phyloP scores from a whole-genome alignment of 1,140 invertebrate species.

The Leptinotarsa texana region DNA sequence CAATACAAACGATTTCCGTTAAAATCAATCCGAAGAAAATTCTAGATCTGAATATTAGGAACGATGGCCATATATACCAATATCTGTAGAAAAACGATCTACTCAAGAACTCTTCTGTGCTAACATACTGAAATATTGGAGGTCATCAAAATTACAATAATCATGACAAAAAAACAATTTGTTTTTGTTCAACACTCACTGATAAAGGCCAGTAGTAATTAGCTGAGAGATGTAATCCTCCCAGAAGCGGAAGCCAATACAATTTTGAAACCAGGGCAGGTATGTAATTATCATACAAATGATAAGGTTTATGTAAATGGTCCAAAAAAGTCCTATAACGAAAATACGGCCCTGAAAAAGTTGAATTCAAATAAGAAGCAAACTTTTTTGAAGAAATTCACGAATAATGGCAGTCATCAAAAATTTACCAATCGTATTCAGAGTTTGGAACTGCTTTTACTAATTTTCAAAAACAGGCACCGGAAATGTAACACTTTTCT shows the following conservation, averaged over 20 bases:
- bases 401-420: too few species aligned
- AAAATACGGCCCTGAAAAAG: constrained; percentile 79
- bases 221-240: constrained; percentile 68
- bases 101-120: constrained; percentile 69
- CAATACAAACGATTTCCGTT: constrained; percentile 90
- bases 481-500: too few species aligned
- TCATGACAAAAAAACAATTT: too few species aligned
- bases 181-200: constrained; percentile 60
- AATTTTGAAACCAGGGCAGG: constrained; percentile 68
- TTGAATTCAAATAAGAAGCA: background rate
- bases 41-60: constrained; percentile 84
- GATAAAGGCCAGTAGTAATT: constrained; percentile 73
- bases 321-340: constrained; percentile 85
- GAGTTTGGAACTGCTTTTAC: too few species aligned
- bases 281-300: constrained; percentile 66
- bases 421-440: too few species aligned
- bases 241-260: constrained; percentile 68
- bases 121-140: constrained; percentile 67
- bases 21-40: constrained; percentile 89
- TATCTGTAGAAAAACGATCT: constrained; percentile 74
- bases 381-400: too few species aligned
- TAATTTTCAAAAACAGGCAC: too few species aligned
- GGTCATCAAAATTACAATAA: too few species aligned
- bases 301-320: constrained; percentile 71
- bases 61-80: constrained; percentile 84